phyloP scores from a whole-genome alignment of 2,888 invertebrate species.

The Leucania comma region DNA sequence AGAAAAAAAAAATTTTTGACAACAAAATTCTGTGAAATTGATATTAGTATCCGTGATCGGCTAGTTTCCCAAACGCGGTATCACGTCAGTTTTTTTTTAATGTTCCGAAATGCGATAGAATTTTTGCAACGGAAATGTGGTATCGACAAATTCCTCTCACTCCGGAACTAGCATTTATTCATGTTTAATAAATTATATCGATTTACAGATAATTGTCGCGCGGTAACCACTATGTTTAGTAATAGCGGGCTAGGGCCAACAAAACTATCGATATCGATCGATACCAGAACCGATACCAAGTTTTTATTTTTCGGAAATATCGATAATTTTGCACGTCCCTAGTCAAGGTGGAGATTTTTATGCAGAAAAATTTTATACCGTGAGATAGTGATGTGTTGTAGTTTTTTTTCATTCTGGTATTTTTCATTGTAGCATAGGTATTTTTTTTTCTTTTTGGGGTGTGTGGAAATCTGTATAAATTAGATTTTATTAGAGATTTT shows the following conservation, averaged over 20 bases:
- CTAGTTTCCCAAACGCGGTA: conserved; percentile 38
- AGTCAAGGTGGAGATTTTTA: conserved; percentile 68
- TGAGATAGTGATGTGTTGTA: conserved; percentile 74
- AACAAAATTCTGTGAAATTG: background rate
- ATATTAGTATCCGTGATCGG: background rate
- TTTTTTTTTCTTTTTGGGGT: conserved; percentile 82
- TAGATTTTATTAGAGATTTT: conserved; percentile 86
- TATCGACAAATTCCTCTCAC: conserved; percentile 69
- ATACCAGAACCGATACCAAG: conserved; percentile 52
- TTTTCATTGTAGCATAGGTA: conserved; percentile 76
- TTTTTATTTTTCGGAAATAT: conserved; percentile 46
- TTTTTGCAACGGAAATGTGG: conserved; percentile 55
- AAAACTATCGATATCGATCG: conserved; percentile 45
- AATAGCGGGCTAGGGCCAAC: conserved; percentile 51
- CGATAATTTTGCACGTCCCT: conserved; percentile 67
- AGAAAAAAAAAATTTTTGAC: background rate
- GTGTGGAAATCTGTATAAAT: conserved; percentile 89
- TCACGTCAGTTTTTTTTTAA: conserved; percentile 51
- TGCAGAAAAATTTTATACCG: conserved; percentile 79
- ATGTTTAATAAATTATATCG: conserved; percentile 70
- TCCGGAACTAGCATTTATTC: conserved; percentile 84
- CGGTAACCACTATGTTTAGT: conserved; percentile 65
- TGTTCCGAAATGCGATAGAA: conserved; percentile 73
- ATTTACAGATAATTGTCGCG: conserved; percentile 67
- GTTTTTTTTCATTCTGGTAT: conserved; percentile 77